Evolutionary conservation across 2,888 invertebrate species (phyloP).

Genomic region (Antheraea yamamai): DNA sequence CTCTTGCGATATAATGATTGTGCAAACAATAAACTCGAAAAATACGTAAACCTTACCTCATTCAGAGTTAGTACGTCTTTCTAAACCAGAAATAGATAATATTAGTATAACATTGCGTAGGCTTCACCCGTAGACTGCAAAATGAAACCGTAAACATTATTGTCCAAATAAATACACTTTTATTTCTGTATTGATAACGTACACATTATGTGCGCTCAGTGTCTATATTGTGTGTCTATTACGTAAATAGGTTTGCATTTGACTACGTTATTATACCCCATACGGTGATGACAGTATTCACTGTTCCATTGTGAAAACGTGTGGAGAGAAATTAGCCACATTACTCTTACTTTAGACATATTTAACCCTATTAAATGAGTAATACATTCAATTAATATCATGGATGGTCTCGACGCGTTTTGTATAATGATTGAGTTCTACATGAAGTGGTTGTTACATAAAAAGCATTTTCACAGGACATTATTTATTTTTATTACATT

Average conservation of each 20-base stretch:
- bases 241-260: slow-evolving; percentile 38
- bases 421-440: neutral
- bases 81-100: neutral
- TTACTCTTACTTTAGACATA: slow-evolving; percentile 28
- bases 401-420: neutral
- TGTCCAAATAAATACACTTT: neutral
- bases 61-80: neutral
- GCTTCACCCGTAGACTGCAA: neutral
- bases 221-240: neutral
- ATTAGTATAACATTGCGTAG: neutral
- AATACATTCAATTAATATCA: neutral
- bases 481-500: neutral
- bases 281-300: slow-evolving; percentile 39
- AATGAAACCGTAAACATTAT: neutral
- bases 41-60: neutral
- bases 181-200: neutral
- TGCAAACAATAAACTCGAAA: too few relatives aligned
- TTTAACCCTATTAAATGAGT: slow-evolving; percentile 15
- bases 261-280: slow-evolving; percentile 54
- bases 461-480: neutral
- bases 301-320: slow-evolving; percentile 37
- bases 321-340: slow-evolving; percentile 27
- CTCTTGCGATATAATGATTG: neutral
- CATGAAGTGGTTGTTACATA: neutral
- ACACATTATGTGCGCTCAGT: neutral